These are phyloP conservation scores for Cremastinae sp. DNA, from an alignment of 2,888 invertebrate species.

Conservation along the genomic window DNA sequence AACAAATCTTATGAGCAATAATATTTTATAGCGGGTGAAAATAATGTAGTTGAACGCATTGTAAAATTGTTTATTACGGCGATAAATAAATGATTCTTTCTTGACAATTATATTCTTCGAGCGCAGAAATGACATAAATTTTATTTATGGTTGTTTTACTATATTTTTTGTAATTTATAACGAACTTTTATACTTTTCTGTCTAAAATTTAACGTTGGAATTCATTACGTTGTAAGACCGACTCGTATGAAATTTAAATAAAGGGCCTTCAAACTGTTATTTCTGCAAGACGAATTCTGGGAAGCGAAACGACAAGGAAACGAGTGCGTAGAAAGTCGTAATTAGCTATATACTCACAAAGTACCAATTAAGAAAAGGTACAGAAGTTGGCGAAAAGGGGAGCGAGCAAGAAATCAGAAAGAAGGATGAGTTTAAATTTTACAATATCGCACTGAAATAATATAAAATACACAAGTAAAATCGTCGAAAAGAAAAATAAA, in stretches of 20 bases:
- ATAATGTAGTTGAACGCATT: no score
- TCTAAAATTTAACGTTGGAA: no score
- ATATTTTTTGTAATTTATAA: no score
- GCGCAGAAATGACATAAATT: no score
- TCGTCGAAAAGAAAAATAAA: background rate
- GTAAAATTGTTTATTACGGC: no score
- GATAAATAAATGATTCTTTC: no score
- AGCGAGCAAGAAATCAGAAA: background rate
- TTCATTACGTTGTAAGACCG: no score
- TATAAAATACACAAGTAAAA: background rate
- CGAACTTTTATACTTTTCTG: no score
- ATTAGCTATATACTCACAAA: constrained; percentile 16
- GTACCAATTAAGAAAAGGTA: constrained; percentile 18
- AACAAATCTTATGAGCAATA: no score
- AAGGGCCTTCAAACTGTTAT: background rate
- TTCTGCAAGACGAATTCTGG: background rate
- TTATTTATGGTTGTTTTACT: no score
- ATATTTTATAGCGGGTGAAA: no score
- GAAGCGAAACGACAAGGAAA: background rate
- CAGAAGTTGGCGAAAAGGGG: constrained; percentile 3
- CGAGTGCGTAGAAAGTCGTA: constrained; percentile 6
- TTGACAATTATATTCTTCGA: no score
- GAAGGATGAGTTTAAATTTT: constrained; percentile 11
- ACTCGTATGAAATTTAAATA: constrained; percentile 1
- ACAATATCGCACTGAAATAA: constrained; percentile 13